phyloP scores from a whole-genome alignment of 2,888 invertebrate species.

The Scaptomyza caliginosa region DNA sequence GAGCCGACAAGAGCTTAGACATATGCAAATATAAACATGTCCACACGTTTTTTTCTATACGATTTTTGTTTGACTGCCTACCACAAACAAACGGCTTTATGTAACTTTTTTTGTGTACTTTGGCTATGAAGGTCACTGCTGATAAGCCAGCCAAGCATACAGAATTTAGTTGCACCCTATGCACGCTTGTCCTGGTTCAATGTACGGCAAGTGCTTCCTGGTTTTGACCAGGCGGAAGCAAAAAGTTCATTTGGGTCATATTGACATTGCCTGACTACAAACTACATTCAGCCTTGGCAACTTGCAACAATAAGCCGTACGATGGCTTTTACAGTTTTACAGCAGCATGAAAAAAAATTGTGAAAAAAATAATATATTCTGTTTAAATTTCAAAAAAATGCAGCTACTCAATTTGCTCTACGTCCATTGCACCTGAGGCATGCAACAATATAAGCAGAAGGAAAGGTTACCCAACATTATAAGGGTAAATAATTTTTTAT shows the following conservation, averaged over 20 bases:
- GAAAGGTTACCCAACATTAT: no score
- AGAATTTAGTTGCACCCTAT: constrained; percentile 25
- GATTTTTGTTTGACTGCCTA: constrained; percentile 18
- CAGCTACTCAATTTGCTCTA: no score
- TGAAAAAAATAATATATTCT: no score
- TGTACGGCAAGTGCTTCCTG: constrained; percentile 61
- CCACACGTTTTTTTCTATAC: constrained; percentile 30
- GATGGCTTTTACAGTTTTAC: constrained; percentile 1
- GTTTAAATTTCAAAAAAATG: no score
- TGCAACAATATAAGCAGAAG: no score
- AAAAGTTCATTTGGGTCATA: constrained; percentile 54
- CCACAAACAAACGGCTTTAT: constrained; percentile 28
- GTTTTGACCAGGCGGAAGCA: constrained; percentile 52
- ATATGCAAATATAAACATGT: constrained; percentile 55
- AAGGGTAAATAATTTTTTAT: no score
- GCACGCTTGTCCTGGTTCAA: constrained; percentile 47
- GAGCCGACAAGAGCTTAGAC: constrained; percentile 36
- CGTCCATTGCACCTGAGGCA: no score
- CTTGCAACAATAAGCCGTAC: constrained; percentile 15
- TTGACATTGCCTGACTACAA: constrained; percentile 34
- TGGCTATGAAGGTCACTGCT: constrained; percentile 70
- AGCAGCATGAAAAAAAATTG: not conserved
- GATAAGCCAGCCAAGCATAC: constrained; percentile 58
- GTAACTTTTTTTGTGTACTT: constrained; percentile 27
- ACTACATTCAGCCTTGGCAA: not conserved